phyloP scores from a whole-genome alignment of 2,888 invertebrate species.

The Cheiracanthium punctorium region DNA sequence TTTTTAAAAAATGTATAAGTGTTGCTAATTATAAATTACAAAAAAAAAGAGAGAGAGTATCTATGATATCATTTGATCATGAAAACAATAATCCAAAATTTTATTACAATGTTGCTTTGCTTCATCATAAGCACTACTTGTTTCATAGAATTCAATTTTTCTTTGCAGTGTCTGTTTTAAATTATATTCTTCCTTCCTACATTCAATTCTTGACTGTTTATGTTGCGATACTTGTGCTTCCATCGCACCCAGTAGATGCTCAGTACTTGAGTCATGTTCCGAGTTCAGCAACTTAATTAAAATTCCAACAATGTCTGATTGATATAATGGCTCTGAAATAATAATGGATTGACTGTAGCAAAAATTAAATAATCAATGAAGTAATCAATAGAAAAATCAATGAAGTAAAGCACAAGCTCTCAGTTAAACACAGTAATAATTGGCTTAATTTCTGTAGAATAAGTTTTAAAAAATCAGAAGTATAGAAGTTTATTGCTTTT shows the following conservation, averaged over 20 bases:
- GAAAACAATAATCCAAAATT: conserved; percentile 71
- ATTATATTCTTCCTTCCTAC: conserved; percentile 77
- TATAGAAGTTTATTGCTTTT: too few species aligned
- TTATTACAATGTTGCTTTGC: conserved; percentile 73
- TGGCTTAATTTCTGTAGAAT: too few species aligned
- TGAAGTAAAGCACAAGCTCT: too few species aligned
- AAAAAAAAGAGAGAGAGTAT: neutral
- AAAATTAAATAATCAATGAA: too few species aligned
- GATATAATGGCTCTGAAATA: conserved; percentile 75
- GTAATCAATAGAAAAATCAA: too few species aligned
- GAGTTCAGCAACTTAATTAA: conserved; percentile 75
- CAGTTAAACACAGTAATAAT: too few species aligned
- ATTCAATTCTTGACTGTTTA: conserved; percentile 76
- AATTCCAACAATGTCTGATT: conserved; percentile 77
- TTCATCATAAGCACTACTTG: conserved; percentile 77
- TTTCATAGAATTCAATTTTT: conserved; percentile 76
- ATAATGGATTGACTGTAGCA: too few species aligned
- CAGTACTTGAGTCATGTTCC: conserved; percentile 77
- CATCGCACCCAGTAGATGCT: conserved; percentile 79
- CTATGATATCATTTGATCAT: conserved; percentile 5
- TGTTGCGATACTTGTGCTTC: conserved; percentile 77
- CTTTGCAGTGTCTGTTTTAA: conserved; percentile 76
- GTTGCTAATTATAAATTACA: too few species aligned
- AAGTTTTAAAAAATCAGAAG: too few species aligned
- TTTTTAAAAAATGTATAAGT: too few species aligned